phyloP scores from a whole-genome alignment of 2,888 invertebrate species.

The Rhyacophila evoluta region DNA sequence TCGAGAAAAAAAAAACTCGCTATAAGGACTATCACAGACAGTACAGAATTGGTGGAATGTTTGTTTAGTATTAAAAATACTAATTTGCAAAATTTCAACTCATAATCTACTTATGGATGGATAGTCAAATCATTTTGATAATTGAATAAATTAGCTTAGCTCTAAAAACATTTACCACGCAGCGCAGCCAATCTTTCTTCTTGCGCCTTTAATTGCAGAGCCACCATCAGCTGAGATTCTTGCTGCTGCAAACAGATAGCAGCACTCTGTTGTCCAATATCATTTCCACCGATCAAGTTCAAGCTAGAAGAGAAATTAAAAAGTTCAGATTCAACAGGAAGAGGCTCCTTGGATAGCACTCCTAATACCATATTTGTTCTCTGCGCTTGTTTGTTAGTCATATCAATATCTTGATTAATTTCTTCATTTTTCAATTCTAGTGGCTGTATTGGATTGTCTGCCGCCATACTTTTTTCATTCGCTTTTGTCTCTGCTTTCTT shows the following conservation, averaged over 20 bases:
- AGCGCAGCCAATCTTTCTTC: constrained; percentile 72
- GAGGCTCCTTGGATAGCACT: background rate
- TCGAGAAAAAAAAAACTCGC: no score
- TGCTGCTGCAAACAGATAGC: constrained; percentile 72
- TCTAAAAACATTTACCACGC: constrained; percentile 61
- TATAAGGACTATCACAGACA: no score
- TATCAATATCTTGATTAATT: background rate
- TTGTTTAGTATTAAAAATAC: no score
- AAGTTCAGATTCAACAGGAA: constrained; percentile 19
- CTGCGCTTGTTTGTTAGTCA: background rate
- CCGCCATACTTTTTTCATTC: background rate
- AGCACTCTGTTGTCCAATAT: constrained; percentile 69
- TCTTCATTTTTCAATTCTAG: background rate
- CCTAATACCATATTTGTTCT: background rate
- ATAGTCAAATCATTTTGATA: no score
- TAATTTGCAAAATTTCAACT: no score
- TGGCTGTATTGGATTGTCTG: background rate
- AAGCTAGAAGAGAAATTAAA: background rate
- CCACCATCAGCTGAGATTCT: constrained; percentile 73
- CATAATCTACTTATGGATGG: no score
- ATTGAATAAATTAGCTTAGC: no score
- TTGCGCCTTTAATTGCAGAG: constrained; percentile 73
- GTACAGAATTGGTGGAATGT: no score
- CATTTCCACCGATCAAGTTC: constrained; percentile 55
- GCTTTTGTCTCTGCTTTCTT: constrained; percentile 16